These are phyloP conservation scores for Toxostoma redivivum DNA, from an alignment of 2,113 vertebrate species.

Conservation along the genomic window DNA sequence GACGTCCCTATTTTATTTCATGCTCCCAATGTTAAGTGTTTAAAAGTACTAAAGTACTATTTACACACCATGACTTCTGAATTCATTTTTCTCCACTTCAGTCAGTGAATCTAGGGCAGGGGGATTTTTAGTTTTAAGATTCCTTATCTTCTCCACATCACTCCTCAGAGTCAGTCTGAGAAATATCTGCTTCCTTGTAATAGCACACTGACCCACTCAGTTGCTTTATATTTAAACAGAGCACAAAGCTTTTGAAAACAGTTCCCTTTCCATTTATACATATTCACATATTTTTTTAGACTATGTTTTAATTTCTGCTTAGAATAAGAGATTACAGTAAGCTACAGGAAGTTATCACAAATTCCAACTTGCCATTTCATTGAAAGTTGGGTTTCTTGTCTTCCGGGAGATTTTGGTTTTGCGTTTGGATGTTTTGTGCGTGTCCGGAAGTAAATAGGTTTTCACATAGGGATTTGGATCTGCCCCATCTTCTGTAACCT, in stretches of 20 bases:
- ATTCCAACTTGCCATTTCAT: conserved; percentile 89
- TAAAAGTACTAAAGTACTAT: background rate
- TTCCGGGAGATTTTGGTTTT: conserved; percentile 97
- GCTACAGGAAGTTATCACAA: background rate
- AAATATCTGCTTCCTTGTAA: background rate
- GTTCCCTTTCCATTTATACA: background rate
- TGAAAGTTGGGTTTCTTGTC: conserved; percentile 97
- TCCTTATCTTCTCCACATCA: background rate
- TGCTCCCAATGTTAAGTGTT: background rate
- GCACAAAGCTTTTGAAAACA: background rate
- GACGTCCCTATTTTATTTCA: background rate
- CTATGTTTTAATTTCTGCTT: background rate
- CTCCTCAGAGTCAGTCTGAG: background rate
- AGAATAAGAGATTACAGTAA: background rate
- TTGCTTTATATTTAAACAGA: background rate
- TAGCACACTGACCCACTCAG: background rate
- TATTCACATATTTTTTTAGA: background rate
- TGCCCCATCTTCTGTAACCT: conserved; percentile 93
- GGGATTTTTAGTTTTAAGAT: background rate
- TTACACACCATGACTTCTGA: background rate
- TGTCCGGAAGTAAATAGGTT: conserved; percentile 95
- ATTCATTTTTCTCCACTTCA: background rate
- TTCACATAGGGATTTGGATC: conserved; percentile 98
- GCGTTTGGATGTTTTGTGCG: conserved; percentile 92
- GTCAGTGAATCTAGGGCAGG: background rate